phyloP scores from a whole-genome alignment of 2,797 vertebrate genomes.

The Fringilla coelebs region DNA sequence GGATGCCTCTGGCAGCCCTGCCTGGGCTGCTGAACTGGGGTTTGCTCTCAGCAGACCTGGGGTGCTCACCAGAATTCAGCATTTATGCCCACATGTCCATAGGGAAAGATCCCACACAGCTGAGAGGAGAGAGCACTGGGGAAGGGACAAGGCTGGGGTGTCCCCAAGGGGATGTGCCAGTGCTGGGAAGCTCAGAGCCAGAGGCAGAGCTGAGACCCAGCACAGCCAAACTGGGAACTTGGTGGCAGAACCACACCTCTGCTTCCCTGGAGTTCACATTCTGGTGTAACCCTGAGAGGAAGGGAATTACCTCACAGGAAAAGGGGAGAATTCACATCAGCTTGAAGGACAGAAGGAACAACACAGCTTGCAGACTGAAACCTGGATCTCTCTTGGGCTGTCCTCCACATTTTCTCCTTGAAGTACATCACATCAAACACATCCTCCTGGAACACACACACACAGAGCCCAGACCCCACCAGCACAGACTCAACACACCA shows the following conservation, averaged over 20 bases:
- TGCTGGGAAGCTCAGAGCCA: not conserved
- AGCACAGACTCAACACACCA: not conserved
- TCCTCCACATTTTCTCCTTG: rapidly evolving
- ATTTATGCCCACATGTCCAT: rapidly evolving
- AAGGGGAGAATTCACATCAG: not conserved
- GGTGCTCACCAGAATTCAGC: rapidly evolving
- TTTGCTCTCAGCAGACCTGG: rapidly evolving
- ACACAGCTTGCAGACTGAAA: not conserved
- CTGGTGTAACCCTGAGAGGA: not conserved
- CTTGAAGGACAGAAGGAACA: not conserved
- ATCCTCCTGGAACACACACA: not conserved
- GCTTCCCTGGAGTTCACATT: not conserved
- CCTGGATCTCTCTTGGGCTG: not conserved
- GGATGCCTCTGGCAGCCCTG: rapidly evolving
- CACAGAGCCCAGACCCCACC: not conserved
- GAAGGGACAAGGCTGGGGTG: not conserved
- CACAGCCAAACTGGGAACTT: rapidly evolving
- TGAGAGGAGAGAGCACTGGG: rapidly evolving
- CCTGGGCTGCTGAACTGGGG: rapidly evolving
- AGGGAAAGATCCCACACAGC: rapidly evolving
- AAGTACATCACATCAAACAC: not conserved
- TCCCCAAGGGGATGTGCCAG: not conserved
- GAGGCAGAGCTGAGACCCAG: not conserved
- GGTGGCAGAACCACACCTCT: rapidly evolving
- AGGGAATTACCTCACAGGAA: not conserved